phyloP scores from a whole-genome alignment of 2,888 invertebrate species.

The Drosophila paramelanica region DNA sequence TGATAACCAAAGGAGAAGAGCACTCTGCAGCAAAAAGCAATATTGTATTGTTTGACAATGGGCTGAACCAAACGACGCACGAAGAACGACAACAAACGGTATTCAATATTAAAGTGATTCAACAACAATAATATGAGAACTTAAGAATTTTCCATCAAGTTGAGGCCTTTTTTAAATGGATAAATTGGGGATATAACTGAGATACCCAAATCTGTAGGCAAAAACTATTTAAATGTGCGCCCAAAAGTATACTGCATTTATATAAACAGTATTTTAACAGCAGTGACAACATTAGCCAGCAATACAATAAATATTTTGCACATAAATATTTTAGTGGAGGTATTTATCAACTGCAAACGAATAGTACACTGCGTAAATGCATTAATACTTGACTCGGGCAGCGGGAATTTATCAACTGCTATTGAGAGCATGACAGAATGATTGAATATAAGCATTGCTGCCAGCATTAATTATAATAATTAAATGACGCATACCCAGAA shows the following conservation, averaged over 20 bases:
- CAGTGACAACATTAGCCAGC: background rate
- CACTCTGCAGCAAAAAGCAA: constrained; percentile 30
- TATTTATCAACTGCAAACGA: constrained; percentile 3
- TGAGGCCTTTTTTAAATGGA: background rate
- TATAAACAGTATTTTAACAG: background rate
- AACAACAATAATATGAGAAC: no score
- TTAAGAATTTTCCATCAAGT: constrained; percentile 3
- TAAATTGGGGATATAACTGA: background rate
- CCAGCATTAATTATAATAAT: constrained; percentile 44
- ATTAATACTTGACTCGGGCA: constrained; percentile 17
- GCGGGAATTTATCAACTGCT: constrained; percentile 2
- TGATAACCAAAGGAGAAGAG: constrained; percentile 9
- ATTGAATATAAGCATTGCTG: constrained; percentile 26
- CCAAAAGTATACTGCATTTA: constrained; percentile 19
- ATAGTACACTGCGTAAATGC: constrained; percentile 27
- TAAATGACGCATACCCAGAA: constrained; percentile 21
- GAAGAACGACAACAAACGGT: constrained; percentile 15
- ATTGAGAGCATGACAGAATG: constrained; percentile 4
- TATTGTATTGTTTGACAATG: constrained; percentile 40
- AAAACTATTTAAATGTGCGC: constrained; percentile 6
- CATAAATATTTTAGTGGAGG: constrained; percentile 10
- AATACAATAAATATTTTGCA: background rate
- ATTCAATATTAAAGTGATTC: constrained; percentile 9
- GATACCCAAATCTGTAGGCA: background rate
- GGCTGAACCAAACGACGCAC: constrained; percentile 3